Evolutionary conservation across 2,797 vertebrate species (phyloP), one percentile per base, ranked within the genome.

Genomic region (Arctocebus calabarensis): DNA sequence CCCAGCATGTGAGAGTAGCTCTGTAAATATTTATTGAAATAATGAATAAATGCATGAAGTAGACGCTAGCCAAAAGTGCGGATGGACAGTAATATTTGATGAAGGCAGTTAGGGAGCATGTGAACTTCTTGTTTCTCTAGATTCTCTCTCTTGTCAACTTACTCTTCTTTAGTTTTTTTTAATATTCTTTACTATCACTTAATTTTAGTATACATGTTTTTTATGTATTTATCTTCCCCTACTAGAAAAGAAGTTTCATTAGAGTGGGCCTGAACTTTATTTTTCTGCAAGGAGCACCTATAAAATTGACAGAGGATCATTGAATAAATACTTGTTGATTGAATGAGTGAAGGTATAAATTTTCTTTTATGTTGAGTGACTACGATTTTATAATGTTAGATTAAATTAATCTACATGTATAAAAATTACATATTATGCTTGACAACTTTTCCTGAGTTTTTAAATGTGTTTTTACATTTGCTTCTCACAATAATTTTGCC

Each of bases 21-120:
- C 68, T 89, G 81, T 83, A 90, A 96, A 93, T 91, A 88, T 88
- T 88, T 88, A n/a, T 59, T 82, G 85, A 95, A 71, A 29, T 23
- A 88, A 94, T 37, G 79, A 94, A 94, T 89, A 77, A 77, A 93
- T 78, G 66, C 84, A 90, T 62, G 84, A 95, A 82, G 40, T 81
- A 84, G 75, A 92, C 57, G 27, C 45, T 59, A 94, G 40, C 59
- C 68, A 84, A 94, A 91, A 82, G 75, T 91, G 34, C 71, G 55
- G 40, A 27, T 29, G 40, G 52, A 8, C 13, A 62, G 86, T 71
- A 70, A 23, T 43, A 70, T 48, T 90, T 83, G 61, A 77, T 34
- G 48, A 81, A 79, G 61, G 34, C 48, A 84, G 22, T 27, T 77
- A 45, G 48, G 19, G 73, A 43, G 57, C 37, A 64, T 0, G 0